Base-by-base conservation (phyloP, 2,888 invertebrate genomes). In the Calameuta idolon region DNA sequence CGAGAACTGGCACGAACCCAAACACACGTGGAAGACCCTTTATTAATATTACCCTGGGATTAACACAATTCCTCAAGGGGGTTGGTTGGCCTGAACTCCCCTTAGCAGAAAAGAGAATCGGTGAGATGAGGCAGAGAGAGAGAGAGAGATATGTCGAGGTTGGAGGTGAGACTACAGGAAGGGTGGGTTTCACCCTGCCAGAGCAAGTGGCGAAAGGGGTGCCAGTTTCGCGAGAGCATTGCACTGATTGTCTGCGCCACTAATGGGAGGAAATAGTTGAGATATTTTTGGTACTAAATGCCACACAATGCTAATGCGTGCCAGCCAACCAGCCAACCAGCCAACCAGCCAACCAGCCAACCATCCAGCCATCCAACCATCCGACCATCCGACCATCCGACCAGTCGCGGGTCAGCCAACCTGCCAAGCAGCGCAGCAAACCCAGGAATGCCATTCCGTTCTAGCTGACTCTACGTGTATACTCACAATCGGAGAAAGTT, bases 231-330 rank as follows among this genome's bases (percentile, higher is more conserved):
- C 77, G 75, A 71, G 75, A 78, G 75, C 75, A 76, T 77, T 77
- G 82, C 85, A 80, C 82, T 82, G 87, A 88, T 88, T 87, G 83
- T 86, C 83, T 81, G 82, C 77, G 83, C 81, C 81, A 78, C 82
- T 87, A 87, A 90, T 88, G 83, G 87, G 77, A 79, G 79, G 79
- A 81, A 89, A 89, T 89, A 88, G 88, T 88, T 88, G 84, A 81
- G 83, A 90, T 89, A 89, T 89, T 89, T 89, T 87, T 86, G 85
- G 84, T 75, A 73, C 73, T 12, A 69, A 78, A 40, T 23, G 73
- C 35, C 68, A 75, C 71, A 75, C 78, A 78, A 78, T 78, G 75
- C 81, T 12, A 37, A 37, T 12, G 37, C 37, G 37, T 12, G 37
- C 12, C 37, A 78, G 82, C 76, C 81, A 80, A 81, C 77, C 74